Conservation (phyloP, 2,888 invertebrate genomes). For the Rhagonycha fulva region DNA sequence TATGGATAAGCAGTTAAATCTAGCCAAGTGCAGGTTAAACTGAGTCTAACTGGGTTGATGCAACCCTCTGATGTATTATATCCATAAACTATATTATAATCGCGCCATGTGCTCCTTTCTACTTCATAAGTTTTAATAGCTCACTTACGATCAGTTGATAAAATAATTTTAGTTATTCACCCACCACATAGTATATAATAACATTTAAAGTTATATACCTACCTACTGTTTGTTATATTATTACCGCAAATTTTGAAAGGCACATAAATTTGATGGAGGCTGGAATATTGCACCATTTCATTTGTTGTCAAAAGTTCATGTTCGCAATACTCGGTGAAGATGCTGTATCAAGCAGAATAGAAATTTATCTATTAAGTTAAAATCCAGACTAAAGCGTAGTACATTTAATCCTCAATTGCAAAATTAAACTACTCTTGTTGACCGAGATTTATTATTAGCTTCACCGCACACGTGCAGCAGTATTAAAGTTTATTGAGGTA, state of each 20-base stretch:
- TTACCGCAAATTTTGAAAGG: background rate
- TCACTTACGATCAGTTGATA: conserved; percentile 14
- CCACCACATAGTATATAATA: background rate
- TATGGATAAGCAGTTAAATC: conserved; percentile 7
- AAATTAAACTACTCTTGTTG: conserved; percentile 25
- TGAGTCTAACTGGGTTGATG: conserved; percentile 11
- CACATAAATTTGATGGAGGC: background rate
- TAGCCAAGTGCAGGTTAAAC: conserved; percentile 15
- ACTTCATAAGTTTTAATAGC: conserved; percentile 18
- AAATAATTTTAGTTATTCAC: background rate
- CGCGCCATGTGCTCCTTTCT: conserved; percentile 10
- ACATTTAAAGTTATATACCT: background rate
- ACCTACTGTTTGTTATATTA: background rate
- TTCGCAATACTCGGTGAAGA: background rate
- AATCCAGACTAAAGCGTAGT: conserved; percentile 6
- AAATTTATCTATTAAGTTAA: conserved; percentile 10
- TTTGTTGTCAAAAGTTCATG: background rate
- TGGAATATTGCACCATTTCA: background rate
- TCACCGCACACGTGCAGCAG: conserved; percentile 26
- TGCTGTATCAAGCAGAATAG: background rate
- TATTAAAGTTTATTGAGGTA: conserved; percentile 27
- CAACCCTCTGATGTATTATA: conserved; percentile 25
- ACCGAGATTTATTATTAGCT: conserved; percentile 26
- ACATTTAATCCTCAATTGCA: conserved; percentile 20
- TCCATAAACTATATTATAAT: conserved; percentile 24